Evolutionary conservation across 2,113 vertebrate genomes (phyloP).

Genomic region (Vidua chalybeata): DNA sequence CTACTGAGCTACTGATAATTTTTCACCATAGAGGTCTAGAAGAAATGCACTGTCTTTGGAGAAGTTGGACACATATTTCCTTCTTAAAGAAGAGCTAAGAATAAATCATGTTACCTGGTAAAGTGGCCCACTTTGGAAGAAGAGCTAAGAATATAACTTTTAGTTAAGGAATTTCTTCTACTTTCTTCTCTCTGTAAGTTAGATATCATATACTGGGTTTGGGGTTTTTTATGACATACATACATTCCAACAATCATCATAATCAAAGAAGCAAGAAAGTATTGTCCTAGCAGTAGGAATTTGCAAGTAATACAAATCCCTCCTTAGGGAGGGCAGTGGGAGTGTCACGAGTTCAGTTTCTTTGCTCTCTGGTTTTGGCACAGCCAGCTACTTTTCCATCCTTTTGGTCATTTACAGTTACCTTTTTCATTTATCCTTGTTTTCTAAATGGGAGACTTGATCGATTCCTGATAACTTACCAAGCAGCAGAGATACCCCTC

Average conservation of each 20-base stretch:
- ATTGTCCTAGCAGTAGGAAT: neutral
- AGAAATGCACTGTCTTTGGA: neutral
- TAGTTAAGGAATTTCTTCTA: neutral
- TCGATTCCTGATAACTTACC: neutral
- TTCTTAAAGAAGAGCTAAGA: neutral
- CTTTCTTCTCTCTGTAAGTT: neutral
- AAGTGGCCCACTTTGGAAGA: neutral
- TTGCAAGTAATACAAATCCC: neutral
- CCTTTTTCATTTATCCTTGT: neutral
- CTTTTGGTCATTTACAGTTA: neutral
- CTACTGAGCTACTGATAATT: neutral
- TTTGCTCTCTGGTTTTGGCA: neutral
- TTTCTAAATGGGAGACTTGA: neutral
- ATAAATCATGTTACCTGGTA: neutral
- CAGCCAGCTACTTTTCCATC: neutral
- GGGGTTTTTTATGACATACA: accelerated
- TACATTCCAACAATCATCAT: neutral
- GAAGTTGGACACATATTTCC: neutral
- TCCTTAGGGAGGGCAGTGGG: neutral
- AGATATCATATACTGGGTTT: neutral
- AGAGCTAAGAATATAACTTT: neutral
- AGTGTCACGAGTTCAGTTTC: neutral
- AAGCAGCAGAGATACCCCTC: neutral
- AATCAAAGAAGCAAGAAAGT: neutral
- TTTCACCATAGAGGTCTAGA: neutral